Base-by-base conservation (phyloP, 2,113 vertebrate species). In the Macrotus californicus region DNA sequence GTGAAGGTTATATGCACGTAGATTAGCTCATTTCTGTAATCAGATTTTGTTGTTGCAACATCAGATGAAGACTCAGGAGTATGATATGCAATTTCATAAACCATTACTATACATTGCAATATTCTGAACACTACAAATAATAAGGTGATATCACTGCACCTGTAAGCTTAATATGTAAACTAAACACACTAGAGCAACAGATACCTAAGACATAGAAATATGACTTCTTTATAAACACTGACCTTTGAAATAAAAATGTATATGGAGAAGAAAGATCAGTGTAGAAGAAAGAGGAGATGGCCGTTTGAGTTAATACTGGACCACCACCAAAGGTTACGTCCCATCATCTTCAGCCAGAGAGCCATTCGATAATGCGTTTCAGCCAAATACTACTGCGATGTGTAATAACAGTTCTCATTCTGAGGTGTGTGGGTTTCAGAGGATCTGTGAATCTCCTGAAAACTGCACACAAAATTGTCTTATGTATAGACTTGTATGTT, bases 121-220 rank as follows among this genome's bases (percentile, higher is more conserved):
- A 26, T 93, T 89, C 43, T 85, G 59, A 89, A 69, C 22, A 79
- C n/a, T 93, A 69, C 76, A 88, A 48, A 77, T 69, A 87, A 69
- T 36, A 84, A 82, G 7, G 81, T 79, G 29, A 43, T 70, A n/a
- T 72, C n/a, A 89, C 22, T 84, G 29, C 52, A 93, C 13, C 5
- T 54, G 31, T 41, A 52, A 93, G 80, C 43, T 95, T 84, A 69
- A 72, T 70, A 88, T 67, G 88, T 88, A 84, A 83, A 76, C 43
- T 54, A 22, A 43, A 84, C n/a, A 84, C 24, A 72, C 46, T 79
- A 89, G 84, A 52, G 70, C 41, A 89, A 94, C 7, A 94, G 54
- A 75, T 73, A 73, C 31, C 69, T 48, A 88, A 81, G 43, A 52
- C 72, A 81, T 54, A 66, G 43, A 91, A 94, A 86, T 72, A 94